These are phyloP conservation scores for Cavia porcellus DNA, from an alignment of 2,113 vertebrate genomes.

Conservation along the genomic window DNA sequence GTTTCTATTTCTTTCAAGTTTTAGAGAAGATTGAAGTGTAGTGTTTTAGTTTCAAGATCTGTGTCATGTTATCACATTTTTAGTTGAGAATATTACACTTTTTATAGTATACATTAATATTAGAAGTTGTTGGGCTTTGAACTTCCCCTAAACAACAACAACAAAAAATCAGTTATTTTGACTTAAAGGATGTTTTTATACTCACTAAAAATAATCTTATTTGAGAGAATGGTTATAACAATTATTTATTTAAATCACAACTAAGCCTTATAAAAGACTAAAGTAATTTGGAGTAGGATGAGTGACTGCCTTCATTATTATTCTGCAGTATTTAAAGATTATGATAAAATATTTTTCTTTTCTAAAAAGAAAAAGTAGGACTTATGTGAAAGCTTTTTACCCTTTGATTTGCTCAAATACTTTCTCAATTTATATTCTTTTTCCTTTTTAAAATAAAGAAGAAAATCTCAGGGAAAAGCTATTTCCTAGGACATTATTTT, in stretches of 20 bases:
- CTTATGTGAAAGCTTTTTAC: background rate
- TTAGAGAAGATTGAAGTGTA: background rate
- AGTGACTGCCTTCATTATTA: background rate
- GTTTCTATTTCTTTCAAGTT: background rate
- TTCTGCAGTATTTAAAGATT: background rate
- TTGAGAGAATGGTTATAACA: background rate
- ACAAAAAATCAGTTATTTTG: background rate
- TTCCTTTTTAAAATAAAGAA: conserved; percentile 72
- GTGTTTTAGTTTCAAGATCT: background rate
- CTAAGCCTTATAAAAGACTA: background rate
- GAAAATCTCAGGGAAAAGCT: conserved; percentile 74
- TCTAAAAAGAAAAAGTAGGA: background rate
- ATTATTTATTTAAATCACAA: background rate
- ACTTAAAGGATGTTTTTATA: background rate
- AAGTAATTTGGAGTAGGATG: background rate
- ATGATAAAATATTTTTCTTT: conserved; percentile 4
- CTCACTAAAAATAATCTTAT: background rate
- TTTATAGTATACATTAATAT: background rate
- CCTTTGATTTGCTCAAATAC: conserved; percentile 16
- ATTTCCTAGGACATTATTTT: conserved; percentile 78
- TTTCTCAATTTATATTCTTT: conserved; percentile 59
- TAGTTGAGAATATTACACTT: background rate
- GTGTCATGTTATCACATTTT: background rate
- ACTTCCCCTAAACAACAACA: background rate
- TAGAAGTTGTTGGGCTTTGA: background rate